phyloP scores from a whole-genome alignment of 53 echinoderm and acorn worm genomes.

The Paracentrotus lividus region DNA sequence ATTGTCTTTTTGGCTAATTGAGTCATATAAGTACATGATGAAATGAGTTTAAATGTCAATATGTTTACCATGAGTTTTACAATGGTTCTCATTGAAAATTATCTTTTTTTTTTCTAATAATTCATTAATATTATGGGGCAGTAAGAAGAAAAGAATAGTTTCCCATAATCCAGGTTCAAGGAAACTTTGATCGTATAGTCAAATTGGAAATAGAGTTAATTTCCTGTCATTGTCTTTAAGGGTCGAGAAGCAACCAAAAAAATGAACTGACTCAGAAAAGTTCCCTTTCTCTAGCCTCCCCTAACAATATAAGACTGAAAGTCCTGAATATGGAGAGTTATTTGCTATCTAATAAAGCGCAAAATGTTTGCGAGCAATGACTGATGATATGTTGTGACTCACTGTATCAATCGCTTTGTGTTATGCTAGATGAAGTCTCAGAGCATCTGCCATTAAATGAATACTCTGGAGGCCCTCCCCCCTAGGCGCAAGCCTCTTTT shows the following conservation, averaged over 20 bases:
- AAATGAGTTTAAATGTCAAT: not conserved
- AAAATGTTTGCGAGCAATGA: slow-evolving; percentile 21
- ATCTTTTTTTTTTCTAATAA: not conserved
- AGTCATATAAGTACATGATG: not conserved
- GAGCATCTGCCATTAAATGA: slow-evolving; percentile 17
- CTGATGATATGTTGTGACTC: slow-evolving; percentile 62
- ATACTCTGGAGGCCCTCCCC: slow-evolving; percentile 24
- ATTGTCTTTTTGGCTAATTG: not conserved
- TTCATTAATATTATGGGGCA: not conserved
- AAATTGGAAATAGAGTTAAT: not conserved
- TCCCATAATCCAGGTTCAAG: not conserved
- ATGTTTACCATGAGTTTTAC: not conserved
- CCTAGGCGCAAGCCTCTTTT: not conserved
- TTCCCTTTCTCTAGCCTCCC: not conserved
- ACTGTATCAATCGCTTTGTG: slow-evolving; percentile 18
- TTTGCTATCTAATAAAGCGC: slow-evolving; percentile 44
- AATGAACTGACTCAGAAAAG: not conserved
- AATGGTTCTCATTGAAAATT: not conserved
- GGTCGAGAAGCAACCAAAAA: not conserved
- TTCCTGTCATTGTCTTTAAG: not conserved
- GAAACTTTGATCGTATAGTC: not conserved
- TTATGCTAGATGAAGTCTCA: slow-evolving; percentile 27
- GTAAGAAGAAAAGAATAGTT: not conserved
- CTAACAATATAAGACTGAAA: slow-evolving; percentile 12
- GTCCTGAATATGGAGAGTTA: not conserved